Conservation (phyloP, 2,797 vertebrate species). For the Crocidura indochinensis region DNA sequence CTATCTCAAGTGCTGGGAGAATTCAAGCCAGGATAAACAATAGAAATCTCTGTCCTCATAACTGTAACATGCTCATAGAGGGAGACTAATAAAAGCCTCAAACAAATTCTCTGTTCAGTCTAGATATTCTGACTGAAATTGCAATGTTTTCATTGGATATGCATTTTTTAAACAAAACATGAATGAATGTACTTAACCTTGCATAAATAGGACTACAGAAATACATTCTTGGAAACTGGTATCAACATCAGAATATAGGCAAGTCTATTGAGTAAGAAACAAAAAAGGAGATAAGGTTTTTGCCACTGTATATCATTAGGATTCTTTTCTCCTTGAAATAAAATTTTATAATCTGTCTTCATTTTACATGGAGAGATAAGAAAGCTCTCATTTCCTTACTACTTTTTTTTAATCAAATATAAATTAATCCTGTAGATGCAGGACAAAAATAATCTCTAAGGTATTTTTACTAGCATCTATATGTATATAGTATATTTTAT, state of each 20-base stretch:
- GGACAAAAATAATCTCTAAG: background rate
- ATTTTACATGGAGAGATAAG: background rate
- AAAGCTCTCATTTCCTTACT: background rate
- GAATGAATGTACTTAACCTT: background rate
- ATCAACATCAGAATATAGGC: background rate
- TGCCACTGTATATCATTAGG: background rate
- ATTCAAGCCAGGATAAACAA: background rate
- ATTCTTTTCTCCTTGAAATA: background rate
- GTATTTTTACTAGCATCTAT: background rate
- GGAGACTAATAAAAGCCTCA: background rate
- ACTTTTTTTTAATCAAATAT: constrained; percentile 9
- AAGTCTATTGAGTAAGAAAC: background rate
- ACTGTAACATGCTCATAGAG: background rate
- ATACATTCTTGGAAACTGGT: constrained; percentile 4
- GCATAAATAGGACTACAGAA: constrained; percentile 12
- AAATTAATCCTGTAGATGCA: background rate
- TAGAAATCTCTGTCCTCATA: background rate
- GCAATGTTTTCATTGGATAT: constrained; percentile 43
- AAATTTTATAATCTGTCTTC: background rate
- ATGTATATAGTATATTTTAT: no score
- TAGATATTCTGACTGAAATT: constrained; percentile 19
- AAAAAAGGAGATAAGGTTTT: background rate
- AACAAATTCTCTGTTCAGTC: background rate
- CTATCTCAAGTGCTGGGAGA: background rate
- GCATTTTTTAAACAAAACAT: background rate